Conservation (phyloP, 2,797 vertebrate genomes). For the Coluber constrictor region DNA sequence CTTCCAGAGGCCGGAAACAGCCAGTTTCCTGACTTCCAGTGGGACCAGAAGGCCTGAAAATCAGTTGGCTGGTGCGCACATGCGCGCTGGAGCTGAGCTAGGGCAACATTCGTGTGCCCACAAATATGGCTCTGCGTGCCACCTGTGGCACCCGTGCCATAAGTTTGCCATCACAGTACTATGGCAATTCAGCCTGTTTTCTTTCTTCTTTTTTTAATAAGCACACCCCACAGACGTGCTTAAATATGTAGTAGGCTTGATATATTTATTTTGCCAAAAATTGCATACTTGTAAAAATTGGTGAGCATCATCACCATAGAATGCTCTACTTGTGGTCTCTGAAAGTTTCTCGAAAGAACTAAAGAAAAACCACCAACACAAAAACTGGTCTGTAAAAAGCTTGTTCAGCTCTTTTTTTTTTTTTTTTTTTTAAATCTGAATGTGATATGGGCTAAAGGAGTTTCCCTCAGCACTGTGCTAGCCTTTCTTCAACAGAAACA, state of each 20-base stretch:
- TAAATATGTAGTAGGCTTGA: neutral
- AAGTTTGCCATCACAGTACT: too few relatives aligned
- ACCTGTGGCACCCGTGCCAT: too few relatives aligned
- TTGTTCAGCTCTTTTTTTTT: neutral
- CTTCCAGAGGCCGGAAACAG: too few relatives aligned
- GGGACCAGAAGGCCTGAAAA: too few relatives aligned
- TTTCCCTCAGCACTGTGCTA: neutral
- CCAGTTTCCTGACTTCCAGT: too few relatives aligned
- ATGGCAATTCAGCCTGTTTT: neutral
- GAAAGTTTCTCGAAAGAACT: neutral
- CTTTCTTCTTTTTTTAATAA: neutral
- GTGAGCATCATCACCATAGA: neutral
- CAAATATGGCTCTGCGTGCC: too few relatives aligned
- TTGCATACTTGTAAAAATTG: neutral
- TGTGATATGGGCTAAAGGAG: neutral
- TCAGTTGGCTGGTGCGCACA: too few relatives aligned
- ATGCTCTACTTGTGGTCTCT: neutral
- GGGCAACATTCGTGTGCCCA: too few relatives aligned
- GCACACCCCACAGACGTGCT: neutral
- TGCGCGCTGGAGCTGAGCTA: too few relatives aligned
- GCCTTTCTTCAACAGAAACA: neutral
- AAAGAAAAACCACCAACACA: neutral
- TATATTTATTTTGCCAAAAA: neutral
- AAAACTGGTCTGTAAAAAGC: neutral
- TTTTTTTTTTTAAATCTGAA: neutral